Base-by-base conservation (phyloP, 2,888 invertebrate genomes). In the Zootermopsis nevadensis region DNA sequence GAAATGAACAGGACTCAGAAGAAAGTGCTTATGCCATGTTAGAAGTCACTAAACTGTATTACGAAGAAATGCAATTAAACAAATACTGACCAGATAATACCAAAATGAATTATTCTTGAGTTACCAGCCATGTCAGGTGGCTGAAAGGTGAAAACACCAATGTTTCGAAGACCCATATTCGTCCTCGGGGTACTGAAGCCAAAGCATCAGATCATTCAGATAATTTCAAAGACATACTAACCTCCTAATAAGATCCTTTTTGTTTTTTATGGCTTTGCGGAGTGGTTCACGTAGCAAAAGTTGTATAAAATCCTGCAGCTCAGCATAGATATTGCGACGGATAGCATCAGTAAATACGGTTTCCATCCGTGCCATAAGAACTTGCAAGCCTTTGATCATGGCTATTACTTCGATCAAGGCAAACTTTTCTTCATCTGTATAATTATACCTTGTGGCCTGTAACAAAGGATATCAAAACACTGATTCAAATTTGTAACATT, bases 321-420 rank as follows among this genome's bases (percentile, higher is more conserved):
- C 98, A 0, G 98, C 95, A 89, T 99, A 99, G 86, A 99, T 97
- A 88, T 97, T 96, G 72, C 98, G 92, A 38, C 96, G 91, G 85
- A 98, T 97, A 1, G 97, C 96, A 89, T 97, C 96, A 83, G 96
- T 95, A 87, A 98, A 95, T n/a, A 98, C 98, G 0, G 98, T 97
- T 91, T 99, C 99, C 95, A 99, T 99, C 67, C 98, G 92, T 0
- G 98, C 96, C 97, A 99, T 97, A 81, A 99, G 91, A 35, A 97
- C 97, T 89, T 99, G 99, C 6, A 99, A 92, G 0, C 99, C 99
- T 90, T 99, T 99, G 87, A 99, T 98, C 98, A 99, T 99, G 0
- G 99, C 98, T 86, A 99, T 98, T 30, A 99, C 97, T 91, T 99
- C 99, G 85, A 99, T 98, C 87, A 99, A 91, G 0, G 99, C 99